Evolutionary conservation across 2,888 invertebrate species (phyloP), one percentile per base, ranked within the genome.

Genomic region (Dasypogon diadema): DNA sequence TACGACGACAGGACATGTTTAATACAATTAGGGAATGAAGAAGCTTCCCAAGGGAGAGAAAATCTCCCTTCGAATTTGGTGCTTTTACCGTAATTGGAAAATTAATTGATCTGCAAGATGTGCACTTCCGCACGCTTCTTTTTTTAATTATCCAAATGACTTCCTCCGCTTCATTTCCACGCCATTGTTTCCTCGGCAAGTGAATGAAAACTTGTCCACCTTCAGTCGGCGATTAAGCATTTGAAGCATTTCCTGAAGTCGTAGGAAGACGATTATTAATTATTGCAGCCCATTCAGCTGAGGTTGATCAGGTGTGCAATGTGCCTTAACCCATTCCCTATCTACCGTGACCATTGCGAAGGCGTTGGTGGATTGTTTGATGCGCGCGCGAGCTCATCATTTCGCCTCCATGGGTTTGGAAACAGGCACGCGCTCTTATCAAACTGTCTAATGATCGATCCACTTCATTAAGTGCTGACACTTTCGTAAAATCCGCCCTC

Each of bases 401-500:
- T n/a, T n/a, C 8, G 21, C 48, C 24, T 24, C 48, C 65, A 24
- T 26, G 12, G 6, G 12, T 14, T n/a, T 1, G 22, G 65, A 22
- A 21, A 34, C 24, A 16, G 22, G 54, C 54, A 54, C 54, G 54
- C 12, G 54, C 48, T n/a, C 24, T 34, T 68, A 14, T 48, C 65
- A 26, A 6, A 68, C 10, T 22, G 60, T 34, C 60, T 34, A 42
- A 21, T 34, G 48, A 46, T 48, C 48, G 65, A 68, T 68, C 48
- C 65, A 48, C 26, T 68, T 68, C 65, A 68, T 68, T 68, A 68
- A 46, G 24, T 48, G 24, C 24, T 68, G 65, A 48, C 65, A 68
- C 65, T 68, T 68, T 68, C 48, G 65, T 68, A 68, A 68, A n/a
- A 42, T 68, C 65, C 65, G 65, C 65, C 65, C 65, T 68, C 46